A percentile compares a stretch with the other conserved stretches of the same genome.
These are phyloP conservation scores for Alligator sinensis DNA, from an alignment of 2,113 vertebrate genomes.

Conservation along the genomic window DNA sequence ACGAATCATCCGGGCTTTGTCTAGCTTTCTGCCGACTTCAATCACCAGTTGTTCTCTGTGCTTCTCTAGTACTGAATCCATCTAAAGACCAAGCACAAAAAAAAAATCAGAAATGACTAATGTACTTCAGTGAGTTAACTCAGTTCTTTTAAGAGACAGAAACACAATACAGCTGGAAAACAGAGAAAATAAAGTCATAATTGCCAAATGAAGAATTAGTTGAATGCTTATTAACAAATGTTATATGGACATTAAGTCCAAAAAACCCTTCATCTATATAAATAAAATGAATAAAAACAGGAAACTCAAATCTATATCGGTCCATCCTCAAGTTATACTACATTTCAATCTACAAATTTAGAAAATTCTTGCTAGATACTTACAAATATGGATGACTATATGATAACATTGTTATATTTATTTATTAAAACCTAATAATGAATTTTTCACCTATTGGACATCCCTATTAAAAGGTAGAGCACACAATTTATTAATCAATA, in stretches of 20 bases:
- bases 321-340: background rate
- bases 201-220: background rate
- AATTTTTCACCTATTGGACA: no score
- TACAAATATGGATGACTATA: background rate
- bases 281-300: background rate
- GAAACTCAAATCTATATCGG: background rate
- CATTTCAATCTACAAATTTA: background rate
- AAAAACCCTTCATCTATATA: background rate
- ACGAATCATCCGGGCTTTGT: constrained; percentile 97
- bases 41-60: constrained; percentile 92
- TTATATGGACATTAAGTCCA: background rate
- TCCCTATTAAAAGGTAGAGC: no score
- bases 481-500: no score
- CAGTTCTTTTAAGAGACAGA: background rate
- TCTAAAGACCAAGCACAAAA: constrained; percentile 74
- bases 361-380: background rate
- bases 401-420: background rate
- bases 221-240: background rate
- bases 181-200: background rate
- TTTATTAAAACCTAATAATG: background rate
- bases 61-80: constrained; percentile 91
- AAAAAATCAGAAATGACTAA: background rate
- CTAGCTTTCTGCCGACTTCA: constrained; percentile 92
- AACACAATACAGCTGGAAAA: background rate
- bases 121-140: background rate